These are phyloP conservation scores for Diplazon laetatorius DNA, from an alignment of 2,888 invertebrate species.

Conservation along the genomic window DNA sequence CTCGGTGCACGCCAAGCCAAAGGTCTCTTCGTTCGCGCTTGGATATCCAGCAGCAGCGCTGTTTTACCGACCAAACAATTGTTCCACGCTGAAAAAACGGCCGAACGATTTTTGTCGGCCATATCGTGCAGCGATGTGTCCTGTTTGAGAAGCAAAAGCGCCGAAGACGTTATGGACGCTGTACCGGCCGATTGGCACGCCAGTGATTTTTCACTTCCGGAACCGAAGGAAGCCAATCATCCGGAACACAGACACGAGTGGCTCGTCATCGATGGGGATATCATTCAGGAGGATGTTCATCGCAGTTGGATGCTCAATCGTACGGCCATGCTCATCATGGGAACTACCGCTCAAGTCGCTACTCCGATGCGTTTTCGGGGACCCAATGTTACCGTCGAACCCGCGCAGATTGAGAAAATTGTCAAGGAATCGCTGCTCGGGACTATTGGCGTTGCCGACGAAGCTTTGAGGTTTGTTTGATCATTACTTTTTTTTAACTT, in stretches of 20 bases:
- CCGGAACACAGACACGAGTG: conserved; percentile 87
- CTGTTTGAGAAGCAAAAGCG: conserved; percentile 82
- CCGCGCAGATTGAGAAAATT: conserved; percentile 86
- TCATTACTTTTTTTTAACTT: not conserved
- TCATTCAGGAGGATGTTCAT: conserved; percentile 87
- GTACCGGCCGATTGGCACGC: conserved; percentile 90
- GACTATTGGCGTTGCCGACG: conserved; percentile 85
- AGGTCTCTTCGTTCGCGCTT: conserved; percentile 88
- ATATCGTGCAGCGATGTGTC: conserved; percentile 84
- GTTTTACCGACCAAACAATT: conserved; percentile 88
- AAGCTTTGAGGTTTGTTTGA: conserved; percentile 83
- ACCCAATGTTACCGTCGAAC: conserved; percentile 87
- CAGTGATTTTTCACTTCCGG: conserved; percentile 82
- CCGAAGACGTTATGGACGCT: conserved; percentile 86
- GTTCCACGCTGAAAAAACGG: conserved; percentile 85
- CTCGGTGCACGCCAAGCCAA: conserved; percentile 85
- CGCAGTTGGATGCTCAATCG: conserved; percentile 85
- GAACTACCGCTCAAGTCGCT: conserved; percentile 89
- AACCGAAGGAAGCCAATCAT: conserved; percentile 78
- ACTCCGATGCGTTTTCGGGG: conserved; percentile 86
- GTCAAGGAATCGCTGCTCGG: conserved; percentile 87
- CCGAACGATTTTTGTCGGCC: conserved; percentile 85
- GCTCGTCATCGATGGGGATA: conserved; percentile 89
- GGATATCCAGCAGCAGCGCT: conserved; percentile 91
- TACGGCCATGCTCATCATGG: conserved; percentile 84